Conservation (phyloP, 2,888 invertebrate genomes). For the Drosophila robusta region DNA sequence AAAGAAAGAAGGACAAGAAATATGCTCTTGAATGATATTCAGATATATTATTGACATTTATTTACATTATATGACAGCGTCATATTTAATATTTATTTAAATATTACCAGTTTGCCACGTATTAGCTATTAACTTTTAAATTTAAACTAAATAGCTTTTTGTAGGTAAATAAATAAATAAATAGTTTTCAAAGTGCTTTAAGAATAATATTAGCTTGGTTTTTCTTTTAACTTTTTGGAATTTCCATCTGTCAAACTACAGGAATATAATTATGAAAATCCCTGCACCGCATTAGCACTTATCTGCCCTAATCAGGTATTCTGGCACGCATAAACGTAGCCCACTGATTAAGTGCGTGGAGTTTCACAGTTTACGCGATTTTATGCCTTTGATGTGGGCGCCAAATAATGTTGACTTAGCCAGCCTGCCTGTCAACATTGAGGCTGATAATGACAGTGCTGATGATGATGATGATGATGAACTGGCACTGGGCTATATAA, state of each 20-base stretch:
- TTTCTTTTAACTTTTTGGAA: not conserved
- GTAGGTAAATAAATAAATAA: no score
- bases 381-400: constrained; percentile 73
- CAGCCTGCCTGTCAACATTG: constrained; percentile 9
- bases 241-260: not conserved
- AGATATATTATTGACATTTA: no score
- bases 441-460: not conserved
- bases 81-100: no score
- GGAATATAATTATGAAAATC: not conserved
- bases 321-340: constrained; percentile 28
- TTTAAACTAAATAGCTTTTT: no score
- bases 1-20: no score
- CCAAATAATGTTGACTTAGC: constrained; percentile 55
- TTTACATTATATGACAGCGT: no score
- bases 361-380: constrained; percentile 36
- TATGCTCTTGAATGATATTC: no score
- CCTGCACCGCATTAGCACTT: not conserved
- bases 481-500: constrained; percentile 60
- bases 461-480: constrained; percentile 25
- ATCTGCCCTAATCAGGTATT: constrained; percentile 20
- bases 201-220: no score
- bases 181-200: no score
- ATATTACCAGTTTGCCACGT: no score
- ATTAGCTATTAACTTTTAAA: no score
- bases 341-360: constrained; percentile 9